Base-by-base conservation (phyloP, 2,888 invertebrate species). In the Nesidiocoris tenuis region DNA sequence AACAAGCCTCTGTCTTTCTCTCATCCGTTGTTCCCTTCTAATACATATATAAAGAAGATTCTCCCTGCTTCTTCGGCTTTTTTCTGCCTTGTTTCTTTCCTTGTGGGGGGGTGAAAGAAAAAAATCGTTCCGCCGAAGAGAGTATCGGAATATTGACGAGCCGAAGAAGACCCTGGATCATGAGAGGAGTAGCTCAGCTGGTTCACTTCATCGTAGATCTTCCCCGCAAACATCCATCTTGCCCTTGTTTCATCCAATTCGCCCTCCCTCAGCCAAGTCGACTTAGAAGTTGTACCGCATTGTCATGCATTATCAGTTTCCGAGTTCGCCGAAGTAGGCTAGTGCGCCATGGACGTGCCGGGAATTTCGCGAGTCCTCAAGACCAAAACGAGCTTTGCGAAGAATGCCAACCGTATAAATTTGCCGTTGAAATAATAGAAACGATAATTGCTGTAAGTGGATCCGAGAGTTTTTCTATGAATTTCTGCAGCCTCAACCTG, bases 21-120 rank as follows among this genome's bases (percentile, higher is more conserved):
- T 39, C 39, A 39, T 39, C 39, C 39, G 39, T 39, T 7, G 39
- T 7, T 39, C 12, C 39, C 39, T 39, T 39, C 39, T 39, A 39
- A 39, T 39, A 39, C 39, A 39, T 39, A 39, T 39, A 39, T 39
- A 39, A 39, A 39, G 39, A 39, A 39, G 39, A 39, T 18, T 59
- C 18, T 59, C 59, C 39, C 39, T 39, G 12, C 39, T 3, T 12
- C 5, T 39, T 59, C n/a, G n/a, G 19, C 18, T 59, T 59, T 59
- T n/a, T 59, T 59, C 59, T 59, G 59, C 18, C 59, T 59, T 59
- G n/a, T 59, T 59, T 5, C 59, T 59, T 59, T 16, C 59, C 59
- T 16, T 59, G 59, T n/a, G 19, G 7, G n/a, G n/a, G n/a, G 7
- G 5, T 9, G n/a, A 59, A 59, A 59, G 59, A 18, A 59, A 59